Conservation (phyloP, 1,140 invertebrate species). For the Pseudoatta argentina region DNA sequence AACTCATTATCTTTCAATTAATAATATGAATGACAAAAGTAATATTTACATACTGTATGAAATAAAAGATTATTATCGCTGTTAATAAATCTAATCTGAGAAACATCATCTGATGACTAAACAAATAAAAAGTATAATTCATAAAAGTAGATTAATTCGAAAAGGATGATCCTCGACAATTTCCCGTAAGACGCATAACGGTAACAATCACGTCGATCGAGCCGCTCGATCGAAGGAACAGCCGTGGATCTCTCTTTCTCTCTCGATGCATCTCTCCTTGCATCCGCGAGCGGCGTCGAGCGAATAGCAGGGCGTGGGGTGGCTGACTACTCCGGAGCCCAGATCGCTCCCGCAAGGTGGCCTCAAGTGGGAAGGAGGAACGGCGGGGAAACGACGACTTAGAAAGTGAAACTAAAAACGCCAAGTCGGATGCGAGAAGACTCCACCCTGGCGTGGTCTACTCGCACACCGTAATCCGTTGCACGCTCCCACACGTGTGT, state of each 20-base stretch:
- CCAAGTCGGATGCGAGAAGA: conserved; percentile 80
- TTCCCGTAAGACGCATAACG: conserved; percentile 40
- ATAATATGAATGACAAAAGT: background rate
- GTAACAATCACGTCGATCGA: conserved; percentile 21
- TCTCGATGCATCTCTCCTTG: conserved; percentile 49
- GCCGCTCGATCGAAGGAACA: conserved; percentile 41
- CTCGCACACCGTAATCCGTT: conserved; percentile 45
- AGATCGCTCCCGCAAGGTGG: conserved; percentile 74
- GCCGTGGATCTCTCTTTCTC: conserved; percentile 57
- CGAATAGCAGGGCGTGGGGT: conserved; percentile 75
- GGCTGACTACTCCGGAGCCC: conserved; percentile 70
- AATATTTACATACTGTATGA: background rate
- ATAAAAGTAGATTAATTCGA: conserved; percentile 3
- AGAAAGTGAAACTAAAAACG: conserved; percentile 85
- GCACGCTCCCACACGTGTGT: conserved; percentile 48
- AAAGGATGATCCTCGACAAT: conserved; percentile 12
- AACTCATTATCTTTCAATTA: background rate
- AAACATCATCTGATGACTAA: background rate
- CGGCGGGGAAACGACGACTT: conserved; percentile 72
- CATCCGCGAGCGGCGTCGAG: conserved; percentile 68
- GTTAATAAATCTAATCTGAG: background rate
- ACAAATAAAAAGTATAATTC: background rate
- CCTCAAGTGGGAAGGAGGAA: conserved; percentile 58
- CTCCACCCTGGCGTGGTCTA: conserved; percentile 82
- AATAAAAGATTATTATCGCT: background rate